Percentiles rank a stretch among this genome's conserved stretches.
phyloP scores from a whole-genome alignment of 2,113 vertebrate species.

The Macrotis lagotis region DNA sequence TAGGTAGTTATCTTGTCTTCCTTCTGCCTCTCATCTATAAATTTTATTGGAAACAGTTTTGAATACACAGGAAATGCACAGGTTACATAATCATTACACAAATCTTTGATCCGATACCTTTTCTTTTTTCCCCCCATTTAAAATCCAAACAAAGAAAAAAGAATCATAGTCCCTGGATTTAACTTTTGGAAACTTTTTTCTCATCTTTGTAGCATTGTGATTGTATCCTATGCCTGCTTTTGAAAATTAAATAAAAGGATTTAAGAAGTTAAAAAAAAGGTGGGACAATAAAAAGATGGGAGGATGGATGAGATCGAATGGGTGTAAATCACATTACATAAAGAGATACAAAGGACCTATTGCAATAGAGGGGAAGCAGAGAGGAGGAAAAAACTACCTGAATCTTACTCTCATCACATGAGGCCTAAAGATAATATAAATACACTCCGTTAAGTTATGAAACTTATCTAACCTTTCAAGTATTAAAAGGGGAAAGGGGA shows the following conservation, averaged over 20 bases:
- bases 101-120: constrained; percentile 50
- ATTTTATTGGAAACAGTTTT: constrained; percentile 60
- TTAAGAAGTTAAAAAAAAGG: too few relatives aligned
- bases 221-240: constrained; percentile 80
- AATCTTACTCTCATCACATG: too few relatives aligned
- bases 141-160: constrained; percentile 15
- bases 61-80: constrained; percentile 71
- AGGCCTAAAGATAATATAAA: too few relatives aligned
- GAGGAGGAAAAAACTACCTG: too few relatives aligned
- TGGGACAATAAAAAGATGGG: too few relatives aligned
- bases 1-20: neutral
- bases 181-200: constrained; percentile 51
- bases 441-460: too few relatives aligned
- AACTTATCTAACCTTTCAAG: too few relatives aligned
- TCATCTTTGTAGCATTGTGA: constrained; percentile 77
- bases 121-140: constrained; percentile 22
- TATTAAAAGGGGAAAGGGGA: too few relatives aligned
- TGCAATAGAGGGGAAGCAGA: too few relatives aligned
- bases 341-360: too few relatives aligned
- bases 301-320: too few relatives aligned
- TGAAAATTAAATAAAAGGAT: constrained; percentile 69
- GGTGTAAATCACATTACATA: too few relatives aligned
- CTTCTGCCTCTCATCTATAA: constrained; percentile 15
- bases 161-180: constrained; percentile 36
- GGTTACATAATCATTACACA: constrained; percentile 61